phyloP scores from a whole-genome alignment of 2,797 vertebrate species.

The Cygnus olor region DNA sequence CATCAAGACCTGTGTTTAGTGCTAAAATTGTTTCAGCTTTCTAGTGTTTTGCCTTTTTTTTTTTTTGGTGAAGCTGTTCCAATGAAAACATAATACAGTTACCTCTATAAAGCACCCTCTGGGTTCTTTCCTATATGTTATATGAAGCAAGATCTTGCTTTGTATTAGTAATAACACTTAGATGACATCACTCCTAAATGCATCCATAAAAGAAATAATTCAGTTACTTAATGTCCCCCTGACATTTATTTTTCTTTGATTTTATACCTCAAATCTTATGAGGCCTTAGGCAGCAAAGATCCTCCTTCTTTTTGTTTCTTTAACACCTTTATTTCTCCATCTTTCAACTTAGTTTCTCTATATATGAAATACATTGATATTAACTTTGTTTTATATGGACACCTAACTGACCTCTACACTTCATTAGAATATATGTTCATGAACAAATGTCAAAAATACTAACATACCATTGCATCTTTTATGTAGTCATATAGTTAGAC shows the following conservation, averaged over 20 bases:
- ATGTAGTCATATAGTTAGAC: background rate
- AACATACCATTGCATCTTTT: background rate
- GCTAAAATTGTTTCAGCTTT: background rate
- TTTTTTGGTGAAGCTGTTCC: background rate
- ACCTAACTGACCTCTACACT: background rate
- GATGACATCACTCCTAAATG: background rate
- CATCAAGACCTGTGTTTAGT: background rate
- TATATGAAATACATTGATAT: background rate
- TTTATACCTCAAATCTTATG: background rate
- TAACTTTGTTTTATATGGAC: background rate
- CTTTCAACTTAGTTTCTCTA: background rate
- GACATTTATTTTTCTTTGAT: background rate
- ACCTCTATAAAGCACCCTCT: background rate
- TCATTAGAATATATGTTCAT: background rate
- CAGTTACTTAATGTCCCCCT: background rate
- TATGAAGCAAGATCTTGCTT: background rate
- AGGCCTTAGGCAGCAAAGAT: background rate
- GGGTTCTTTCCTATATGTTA: background rate
- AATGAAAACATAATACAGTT: background rate
- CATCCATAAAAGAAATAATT: background rate
- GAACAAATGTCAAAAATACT: background rate
- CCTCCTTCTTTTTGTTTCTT: background rate
- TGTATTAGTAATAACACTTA: constrained; percentile 9
- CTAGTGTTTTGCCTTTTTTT: background rate
- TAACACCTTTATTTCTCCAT: background rate